phyloP scores from a whole-genome alignment of 2,113 vertebrate genomes.

The Notothenia rossii region DNA sequence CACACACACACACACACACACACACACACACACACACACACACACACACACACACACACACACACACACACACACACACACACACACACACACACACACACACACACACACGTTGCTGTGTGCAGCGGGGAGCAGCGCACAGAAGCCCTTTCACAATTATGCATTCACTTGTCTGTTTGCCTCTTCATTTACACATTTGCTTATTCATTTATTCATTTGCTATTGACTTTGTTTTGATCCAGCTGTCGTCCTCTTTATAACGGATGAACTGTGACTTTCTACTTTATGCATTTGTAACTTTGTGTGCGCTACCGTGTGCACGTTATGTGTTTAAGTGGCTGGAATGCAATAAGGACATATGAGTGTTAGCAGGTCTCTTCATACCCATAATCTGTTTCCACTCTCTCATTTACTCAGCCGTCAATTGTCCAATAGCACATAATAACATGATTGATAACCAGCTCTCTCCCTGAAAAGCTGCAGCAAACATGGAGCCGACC shows the following conservation, averaged over 20 bases:
- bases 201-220: conserved; percentile 73
- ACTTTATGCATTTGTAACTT: conserved; percentile 21
- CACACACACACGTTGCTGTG: conserved; percentile 28
- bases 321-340: conserved; percentile 1
- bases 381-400: conserved; percentile 38
- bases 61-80: too few relatives aligned
- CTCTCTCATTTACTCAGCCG: conserved; percentile 39
- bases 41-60: too few relatives aligned
- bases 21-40: too few relatives aligned
- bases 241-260: conserved; percentile 56
- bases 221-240: conserved; percentile 65
- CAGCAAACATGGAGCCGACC: not conserved
- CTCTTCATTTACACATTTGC: conserved; percentile 71
- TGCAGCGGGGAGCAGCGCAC: conserved; percentile 46
- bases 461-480: conserved; percentile 15
- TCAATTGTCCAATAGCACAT: conserved; percentile 44
- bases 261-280: conserved; percentile 31
- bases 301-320: not conserved
- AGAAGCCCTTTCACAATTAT: conserved; percentile 66
- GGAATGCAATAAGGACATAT: conserved; percentile 13
- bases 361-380: conserved; percentile 41
- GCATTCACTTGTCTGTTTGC: conserved; percentile 66
- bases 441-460: conserved; percentile 62
- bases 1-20: too few relatives aligned
- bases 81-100: too few relatives aligned